Conservation (phyloP, 2,113 vertebrate species). For the Uropsilus gracilis region DNA sequence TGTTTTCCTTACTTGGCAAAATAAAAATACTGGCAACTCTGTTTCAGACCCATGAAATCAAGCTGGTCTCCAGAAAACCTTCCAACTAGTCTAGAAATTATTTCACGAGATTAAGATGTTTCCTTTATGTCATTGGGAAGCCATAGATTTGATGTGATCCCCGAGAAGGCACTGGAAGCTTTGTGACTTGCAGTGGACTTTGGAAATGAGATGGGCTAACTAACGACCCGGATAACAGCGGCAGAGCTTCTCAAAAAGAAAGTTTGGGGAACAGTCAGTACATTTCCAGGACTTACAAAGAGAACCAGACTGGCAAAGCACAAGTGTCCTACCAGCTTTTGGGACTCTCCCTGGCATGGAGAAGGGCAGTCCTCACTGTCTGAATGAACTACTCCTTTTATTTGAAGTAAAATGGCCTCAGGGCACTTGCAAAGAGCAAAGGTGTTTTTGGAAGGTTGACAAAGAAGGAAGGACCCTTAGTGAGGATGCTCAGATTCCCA, state of each 20-base stretch:
- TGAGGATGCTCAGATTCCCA: background rate
- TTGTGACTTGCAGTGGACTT: background rate
- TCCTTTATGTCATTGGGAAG: background rate
- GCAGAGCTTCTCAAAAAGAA: background rate
- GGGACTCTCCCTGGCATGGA: background rate
- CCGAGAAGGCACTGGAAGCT: background rate
- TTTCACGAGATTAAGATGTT: background rate
- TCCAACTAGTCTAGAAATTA: background rate
- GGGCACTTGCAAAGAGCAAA: background rate
- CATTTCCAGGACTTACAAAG: background rate
- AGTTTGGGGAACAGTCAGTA: background rate
- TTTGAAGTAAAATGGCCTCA: background rate
- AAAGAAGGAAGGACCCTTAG: background rate
- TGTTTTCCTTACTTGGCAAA: background rate
- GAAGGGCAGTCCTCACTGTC: background rate
- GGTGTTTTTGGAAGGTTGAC: background rate
- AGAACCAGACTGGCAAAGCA: background rate
- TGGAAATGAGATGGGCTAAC: background rate
- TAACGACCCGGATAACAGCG: background rate
- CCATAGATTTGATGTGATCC: background rate
- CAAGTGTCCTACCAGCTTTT: background rate
- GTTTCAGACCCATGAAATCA: background rate
- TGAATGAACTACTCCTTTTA: background rate
- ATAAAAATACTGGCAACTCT: background rate
- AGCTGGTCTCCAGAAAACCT: background rate